phyloP scores from a whole-genome alignment of 1,140 invertebrate species.

The Dryas iulia region DNA sequence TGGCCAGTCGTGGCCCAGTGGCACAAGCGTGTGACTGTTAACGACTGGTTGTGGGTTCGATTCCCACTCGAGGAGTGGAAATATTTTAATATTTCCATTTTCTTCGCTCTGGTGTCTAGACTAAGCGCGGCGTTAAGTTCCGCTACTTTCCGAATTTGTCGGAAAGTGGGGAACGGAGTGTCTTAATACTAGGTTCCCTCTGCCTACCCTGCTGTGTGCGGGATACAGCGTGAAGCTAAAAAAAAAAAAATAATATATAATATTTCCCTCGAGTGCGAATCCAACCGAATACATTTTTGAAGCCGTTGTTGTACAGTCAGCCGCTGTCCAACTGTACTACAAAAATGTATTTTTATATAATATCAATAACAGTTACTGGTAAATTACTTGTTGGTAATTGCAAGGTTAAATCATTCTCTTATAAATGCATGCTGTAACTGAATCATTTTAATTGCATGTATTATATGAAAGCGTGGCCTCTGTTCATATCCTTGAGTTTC shows the following conservation, averaged over 20 bases:
- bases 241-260: neutral
- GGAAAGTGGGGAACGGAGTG: neutral
- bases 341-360: too few relatives aligned
- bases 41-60: too few relatives aligned
- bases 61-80: neutral
- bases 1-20: too few relatives aligned
- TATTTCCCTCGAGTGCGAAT: too few relatives aligned
- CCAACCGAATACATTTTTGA: too few relatives aligned
- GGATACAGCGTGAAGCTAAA: neutral
- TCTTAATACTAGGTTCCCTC: neutral
- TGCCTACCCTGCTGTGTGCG: neutral
- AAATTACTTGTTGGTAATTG: neutral
- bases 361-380: too few relatives aligned
- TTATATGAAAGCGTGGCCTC: constrained; percentile 10
- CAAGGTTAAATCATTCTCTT: constrained; percentile 2
- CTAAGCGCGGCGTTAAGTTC: neutral
- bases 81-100: neutral
- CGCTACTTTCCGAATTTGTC: neutral
- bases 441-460: constrained; percentile 9
- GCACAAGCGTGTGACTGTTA: too few relatives aligned
- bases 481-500: constrained; percentile 4
- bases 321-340: too few relatives aligned
- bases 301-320: too few relatives aligned
- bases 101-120: neutral
- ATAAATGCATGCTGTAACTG: neutral